Evolutionary conservation across 2,113 vertebrate species (phyloP).

Genomic region (Zosterops japonicus): DNA sequence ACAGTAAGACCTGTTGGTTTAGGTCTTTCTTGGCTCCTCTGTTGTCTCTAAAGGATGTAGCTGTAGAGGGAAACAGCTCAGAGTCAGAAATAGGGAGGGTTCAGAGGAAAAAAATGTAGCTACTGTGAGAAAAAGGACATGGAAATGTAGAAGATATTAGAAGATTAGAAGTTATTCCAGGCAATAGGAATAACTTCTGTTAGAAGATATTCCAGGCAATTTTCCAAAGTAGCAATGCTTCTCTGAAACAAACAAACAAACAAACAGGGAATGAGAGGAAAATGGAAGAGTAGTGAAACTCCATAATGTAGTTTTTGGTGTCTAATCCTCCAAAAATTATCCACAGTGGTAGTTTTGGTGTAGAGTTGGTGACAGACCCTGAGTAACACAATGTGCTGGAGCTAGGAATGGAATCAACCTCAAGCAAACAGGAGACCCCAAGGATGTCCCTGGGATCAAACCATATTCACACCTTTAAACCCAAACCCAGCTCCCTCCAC

Average conservation of each 20-base stretch:
- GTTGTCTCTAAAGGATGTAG: background rate
- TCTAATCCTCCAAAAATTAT: background rate
- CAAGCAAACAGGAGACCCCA: background rate
- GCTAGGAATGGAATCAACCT: background rate
- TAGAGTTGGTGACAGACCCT: background rate
- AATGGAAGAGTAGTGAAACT: background rate
- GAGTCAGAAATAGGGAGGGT: background rate
- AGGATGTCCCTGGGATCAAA: background rate
- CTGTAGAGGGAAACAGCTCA: background rate
- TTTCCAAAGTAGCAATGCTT: background rate
- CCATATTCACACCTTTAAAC: background rate
- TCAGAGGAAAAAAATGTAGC: background rate
- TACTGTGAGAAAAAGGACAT: background rate
- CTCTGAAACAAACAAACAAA: background rate
- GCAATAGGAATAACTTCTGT: too few species aligned
- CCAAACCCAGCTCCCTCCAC: background rate
- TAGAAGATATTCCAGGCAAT: background rate
- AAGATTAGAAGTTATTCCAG: too few species aligned
- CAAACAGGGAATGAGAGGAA: background rate
- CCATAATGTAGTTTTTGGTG: accelerated
- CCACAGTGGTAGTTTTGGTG: background rate
- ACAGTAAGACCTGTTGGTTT: background rate
- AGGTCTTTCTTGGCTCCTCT: background rate
- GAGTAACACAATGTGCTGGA: background rate
- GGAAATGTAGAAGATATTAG: background rate